Conservation (phyloP, 1,140 invertebrate genomes). For the Eumeta japonica region DNA sequence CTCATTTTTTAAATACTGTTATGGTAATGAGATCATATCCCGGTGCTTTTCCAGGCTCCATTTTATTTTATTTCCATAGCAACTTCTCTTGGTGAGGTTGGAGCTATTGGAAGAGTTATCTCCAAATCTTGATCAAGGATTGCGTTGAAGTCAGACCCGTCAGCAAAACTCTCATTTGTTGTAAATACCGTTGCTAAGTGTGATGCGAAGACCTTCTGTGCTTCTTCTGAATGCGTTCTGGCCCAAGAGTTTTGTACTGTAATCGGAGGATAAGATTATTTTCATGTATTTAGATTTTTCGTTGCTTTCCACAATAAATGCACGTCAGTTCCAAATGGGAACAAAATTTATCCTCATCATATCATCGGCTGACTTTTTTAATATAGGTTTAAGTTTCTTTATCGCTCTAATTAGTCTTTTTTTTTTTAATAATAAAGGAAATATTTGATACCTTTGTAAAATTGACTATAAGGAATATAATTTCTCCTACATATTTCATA, state of each 20-base stretch:
- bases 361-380: too few relatives aligned
- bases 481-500: too few relatives aligned
- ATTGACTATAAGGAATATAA: too few relatives aligned
- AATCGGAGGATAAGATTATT: slow-evolving; percentile 8
- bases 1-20: slow-evolving; percentile 11
- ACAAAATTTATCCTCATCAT: too few relatives aligned
- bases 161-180: slow-evolving; percentile 4
- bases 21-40: slow-evolving; percentile 11
- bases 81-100: slow-evolving; percentile 8
- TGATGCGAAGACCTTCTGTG: slow-evolving; percentile 7
- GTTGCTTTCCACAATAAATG: slow-evolving; percentile 11
- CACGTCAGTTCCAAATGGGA: too few relatives aligned
- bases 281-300: slow-evolving; percentile 5
- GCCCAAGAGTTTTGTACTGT: slow-evolving; percentile 2
- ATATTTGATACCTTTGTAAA: too few relatives aligned
- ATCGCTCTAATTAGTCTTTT: too few relatives aligned
- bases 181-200: slow-evolving; percentile 9
- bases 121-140: slow-evolving; percentile 7
- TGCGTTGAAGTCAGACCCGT: background rate
- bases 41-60: too few relatives aligned
- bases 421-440: too few relatives aligned
- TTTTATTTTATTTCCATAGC: background rate
- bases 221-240: slow-evolving; percentile 8
- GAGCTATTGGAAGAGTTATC: too few relatives aligned
- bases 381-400: too few relatives aligned